Percentiles rank a stretch among this genome's conserved stretches.
Conservation (phyloP, 2,888 invertebrate species). For the Strigamia maritima region DNA sequence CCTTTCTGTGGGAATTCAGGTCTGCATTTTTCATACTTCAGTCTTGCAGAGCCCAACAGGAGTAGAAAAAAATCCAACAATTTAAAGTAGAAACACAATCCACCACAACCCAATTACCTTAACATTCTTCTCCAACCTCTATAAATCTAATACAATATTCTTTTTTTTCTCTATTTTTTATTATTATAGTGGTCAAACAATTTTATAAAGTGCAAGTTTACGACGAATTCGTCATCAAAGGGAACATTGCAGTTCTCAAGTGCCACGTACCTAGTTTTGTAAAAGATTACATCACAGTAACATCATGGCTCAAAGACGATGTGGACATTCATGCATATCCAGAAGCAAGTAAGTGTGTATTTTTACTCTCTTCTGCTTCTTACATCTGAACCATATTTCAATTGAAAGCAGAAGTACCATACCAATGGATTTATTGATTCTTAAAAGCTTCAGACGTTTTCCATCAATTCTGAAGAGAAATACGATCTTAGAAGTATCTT, state of each 20-base stretch:
- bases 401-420: not conserved
- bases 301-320: slow-evolving; percentile 40
- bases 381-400: not conserved
- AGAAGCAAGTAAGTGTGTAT: slow-evolving; percentile 38
- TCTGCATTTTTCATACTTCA: slow-evolving; percentile 29
- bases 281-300: slow-evolving; percentile 39
- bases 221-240: slow-evolving; percentile 38
- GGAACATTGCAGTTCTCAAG: slow-evolving; percentile 38
- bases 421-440: not conserved
- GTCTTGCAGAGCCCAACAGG: not conserved
- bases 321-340: slow-evolving; percentile 39
- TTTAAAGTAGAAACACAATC: not conserved
- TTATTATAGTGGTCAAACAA: slow-evolving; percentile 36
- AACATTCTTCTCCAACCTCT: not conserved
- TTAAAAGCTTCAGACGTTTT: not conserved
- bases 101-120: not conserved
- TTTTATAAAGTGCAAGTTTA: slow-evolving; percentile 39
- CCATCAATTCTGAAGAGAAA: not conserved
- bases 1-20: slow-evolving; percentile 29
- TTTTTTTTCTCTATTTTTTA: not conserved
- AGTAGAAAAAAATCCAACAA: not conserved
- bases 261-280: slow-evolving; percentile 40
- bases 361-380: not conserved
- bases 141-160: not conserved
- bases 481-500: too few species aligned